Evolutionary conservation across 2,797 vertebrate genomes (phyloP).

Genomic region (Scleropages formosus): DNA sequence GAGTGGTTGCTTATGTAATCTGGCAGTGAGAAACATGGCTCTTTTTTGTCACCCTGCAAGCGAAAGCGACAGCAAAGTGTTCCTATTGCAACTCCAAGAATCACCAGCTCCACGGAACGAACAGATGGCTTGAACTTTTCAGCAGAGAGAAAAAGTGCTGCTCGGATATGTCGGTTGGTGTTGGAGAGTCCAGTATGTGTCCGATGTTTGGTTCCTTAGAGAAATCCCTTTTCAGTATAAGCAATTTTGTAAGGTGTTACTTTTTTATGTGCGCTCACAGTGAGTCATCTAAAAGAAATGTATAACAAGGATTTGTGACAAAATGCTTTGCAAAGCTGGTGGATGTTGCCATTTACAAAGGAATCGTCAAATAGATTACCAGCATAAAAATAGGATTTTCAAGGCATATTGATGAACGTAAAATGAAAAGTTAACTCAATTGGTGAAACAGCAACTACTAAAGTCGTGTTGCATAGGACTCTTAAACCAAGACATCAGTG

Average conservation of each 20-base stretch:
- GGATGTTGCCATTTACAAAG: not conserved
- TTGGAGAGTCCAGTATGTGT: constrained; percentile 15
- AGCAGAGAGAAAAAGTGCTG: constrained; percentile 25
- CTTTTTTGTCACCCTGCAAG: constrained; percentile 42
- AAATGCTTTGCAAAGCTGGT: not conserved
- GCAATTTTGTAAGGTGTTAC: not conserved
- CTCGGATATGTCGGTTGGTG: constrained; percentile 15
- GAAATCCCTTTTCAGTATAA: constrained; percentile 19
- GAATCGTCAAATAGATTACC: constrained; percentile 2
- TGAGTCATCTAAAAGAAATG: constrained; percentile 5
- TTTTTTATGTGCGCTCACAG: constrained; percentile 11
- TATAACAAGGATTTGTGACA: not conserved
- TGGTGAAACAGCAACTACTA: constrained; percentile 2
- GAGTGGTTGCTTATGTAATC: constrained; percentile 44
- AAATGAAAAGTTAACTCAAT: not conserved
- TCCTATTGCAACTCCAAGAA: constrained; percentile 46
- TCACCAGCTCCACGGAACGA: constrained; percentile 37
- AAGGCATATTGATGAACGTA: not conserved
- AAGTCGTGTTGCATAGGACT: not conserved
- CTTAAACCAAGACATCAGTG: constrained; percentile 9
- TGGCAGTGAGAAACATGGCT: constrained; percentile 45
- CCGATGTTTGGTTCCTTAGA: constrained; percentile 18
- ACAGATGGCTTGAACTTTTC: constrained; percentile 46
- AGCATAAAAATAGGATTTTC: not conserved
- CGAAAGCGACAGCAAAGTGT: constrained; percentile 40